Base-by-base conservation (phyloP, 2,888 invertebrate genomes). In the Chironomus riparius region DNA sequence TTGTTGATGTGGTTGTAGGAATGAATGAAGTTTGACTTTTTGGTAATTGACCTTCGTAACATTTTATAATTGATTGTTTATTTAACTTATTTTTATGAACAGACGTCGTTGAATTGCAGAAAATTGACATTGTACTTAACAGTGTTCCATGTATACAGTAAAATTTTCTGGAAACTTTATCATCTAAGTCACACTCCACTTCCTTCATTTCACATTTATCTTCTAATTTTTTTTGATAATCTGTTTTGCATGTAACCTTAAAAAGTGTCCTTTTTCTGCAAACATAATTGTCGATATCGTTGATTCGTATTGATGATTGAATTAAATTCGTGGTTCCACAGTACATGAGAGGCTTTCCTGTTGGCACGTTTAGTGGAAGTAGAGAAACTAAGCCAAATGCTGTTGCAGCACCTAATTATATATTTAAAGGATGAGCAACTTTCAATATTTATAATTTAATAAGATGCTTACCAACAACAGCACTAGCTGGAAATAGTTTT, bases 41-140 rank as follows among this genome's bases (percentile, higher is more conserved):
- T 50, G 48, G n/a, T 18, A 70, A 7, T 22, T 22, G 12, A 21
- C 70, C 70, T 50, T 48, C n/a, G 22, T n/a, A 70, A 15, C 70
- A 70, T 24, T 48, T 70, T 4, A 70, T 2, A 22, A 56, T 24
- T n/a, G 69, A n/a, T 18, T 15, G 3, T 1, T 28, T 28, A 28
- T 28, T 28, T 6, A 5, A 28, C 21, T 69, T 6, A 47, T 47
- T 12, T 69, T 69, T 15, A 10, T 6, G 2, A 10, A 50, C 22
- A n/a, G 22, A 2, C n/a, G 70, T 70, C 24, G 70, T 70, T 13
- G 70, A 70, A 56, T 70, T 70, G 21, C 70, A 70, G 24, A 70
- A 15, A 22, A 50, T 6, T 12, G 12, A 3, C 24, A 0, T 18
- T 1, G 22, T 3, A 22, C 70, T 70, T 4, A 70, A 13, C 7